Base-by-base conservation (phyloP, 1,140 invertebrate genomes). In the Lepidurus couesii region DNA sequence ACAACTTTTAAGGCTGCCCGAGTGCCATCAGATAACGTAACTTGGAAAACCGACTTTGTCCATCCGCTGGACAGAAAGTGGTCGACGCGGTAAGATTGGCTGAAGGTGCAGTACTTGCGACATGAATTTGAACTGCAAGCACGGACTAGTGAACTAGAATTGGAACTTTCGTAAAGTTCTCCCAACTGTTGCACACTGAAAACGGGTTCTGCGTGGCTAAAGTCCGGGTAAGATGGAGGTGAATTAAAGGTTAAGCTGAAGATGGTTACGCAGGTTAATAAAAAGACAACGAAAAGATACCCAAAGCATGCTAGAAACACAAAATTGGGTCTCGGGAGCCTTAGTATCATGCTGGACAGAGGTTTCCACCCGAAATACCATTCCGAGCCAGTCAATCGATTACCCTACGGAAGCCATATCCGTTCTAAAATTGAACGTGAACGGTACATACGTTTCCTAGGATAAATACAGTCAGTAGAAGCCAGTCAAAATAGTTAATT, bases 1-100 rank as follows among this genome's bases (percentile, higher is more conserved):
- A 65, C 53, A 65, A 65, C 13, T 65, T 65, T 65, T 21, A 65
- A 65, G 53, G 53, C 53, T 65, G 53, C 53, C 7, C 53, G 16
- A n/a, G 53, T 65, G 53, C 53, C 53, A 21, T 65, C 21, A 7
- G 53, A 65, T 65, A 65, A 65, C 53, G 53, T 65, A 13, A 65
- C 53, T 65, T 65, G 53, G 53, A 65, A 65, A 65, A 65, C 53
- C 1, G 53, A 65, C 21, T 65, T 65, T 9, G 53, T 65, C 53
- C 53, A 65, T 7, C 53, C 53, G 53, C 21, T 13, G 9, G 53
- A 65, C 16, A 65, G 16, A 7, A 65, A 65, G 13, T 65, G n/a
- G 13, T 65, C 53, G 16, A 65, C 53, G 6, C 3, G 53, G 13
- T 65, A 65, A 21, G 53, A 2, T 21, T 65, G 53, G 13, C 13